Conservation (phyloP, 1,140 invertebrate species). For the Drosophila suzukii region DNA sequence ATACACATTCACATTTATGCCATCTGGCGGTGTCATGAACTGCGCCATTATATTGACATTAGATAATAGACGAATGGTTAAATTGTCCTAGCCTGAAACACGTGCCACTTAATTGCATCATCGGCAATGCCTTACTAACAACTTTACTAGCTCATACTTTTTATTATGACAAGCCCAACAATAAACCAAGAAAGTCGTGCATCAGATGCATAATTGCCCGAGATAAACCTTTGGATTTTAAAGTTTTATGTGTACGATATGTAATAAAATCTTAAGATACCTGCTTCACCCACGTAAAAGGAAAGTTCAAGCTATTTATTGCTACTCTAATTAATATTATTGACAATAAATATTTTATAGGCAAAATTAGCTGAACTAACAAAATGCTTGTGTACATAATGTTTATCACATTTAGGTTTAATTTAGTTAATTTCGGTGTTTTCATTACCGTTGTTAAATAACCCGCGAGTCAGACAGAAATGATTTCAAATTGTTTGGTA, state of each 20-base stretch:
- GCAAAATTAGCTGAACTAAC: slow-evolving; percentile 8
- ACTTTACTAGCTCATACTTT: slow-evolving; percentile 28
- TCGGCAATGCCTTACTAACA: slow-evolving; percentile 6
- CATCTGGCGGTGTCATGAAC: slow-evolving; percentile 56
- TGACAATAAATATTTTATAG: slow-evolving; percentile 27
- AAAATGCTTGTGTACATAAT: slow-evolving; percentile 24
- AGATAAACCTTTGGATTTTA: slow-evolving; percentile 24
- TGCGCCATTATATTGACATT: slow-evolving; percentile 66
- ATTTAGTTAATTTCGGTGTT: slow-evolving; percentile 28
- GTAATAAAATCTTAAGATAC: slow-evolving; percentile 22
- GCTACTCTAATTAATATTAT: slow-evolving; percentile 30
- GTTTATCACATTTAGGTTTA: slow-evolving; percentile 17
- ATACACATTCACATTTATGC: slow-evolving; percentile 23
- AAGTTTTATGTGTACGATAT: slow-evolving; percentile 9
- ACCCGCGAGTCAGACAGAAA: slow-evolving; percentile 28
- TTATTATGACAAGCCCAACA: slow-evolving; percentile 25
- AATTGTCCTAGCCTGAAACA: slow-evolving; percentile 18
- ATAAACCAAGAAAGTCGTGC: slow-evolving; percentile 38
- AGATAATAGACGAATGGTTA: slow-evolving; percentile 54
- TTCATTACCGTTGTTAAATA: slow-evolving; percentile 23
- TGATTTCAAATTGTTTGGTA: slow-evolving; percentile 11
- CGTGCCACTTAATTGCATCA: slow-evolving; percentile 55
- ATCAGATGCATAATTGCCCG: slow-evolving; percentile 33
- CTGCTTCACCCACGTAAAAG: slow-evolving; percentile 20
- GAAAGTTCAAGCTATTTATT: slow-evolving; percentile 29